These are phyloP conservation scores for Oasisia sp. DNA, from an alignment of 2,888 invertebrate species.

Conservation along the genomic window DNA sequence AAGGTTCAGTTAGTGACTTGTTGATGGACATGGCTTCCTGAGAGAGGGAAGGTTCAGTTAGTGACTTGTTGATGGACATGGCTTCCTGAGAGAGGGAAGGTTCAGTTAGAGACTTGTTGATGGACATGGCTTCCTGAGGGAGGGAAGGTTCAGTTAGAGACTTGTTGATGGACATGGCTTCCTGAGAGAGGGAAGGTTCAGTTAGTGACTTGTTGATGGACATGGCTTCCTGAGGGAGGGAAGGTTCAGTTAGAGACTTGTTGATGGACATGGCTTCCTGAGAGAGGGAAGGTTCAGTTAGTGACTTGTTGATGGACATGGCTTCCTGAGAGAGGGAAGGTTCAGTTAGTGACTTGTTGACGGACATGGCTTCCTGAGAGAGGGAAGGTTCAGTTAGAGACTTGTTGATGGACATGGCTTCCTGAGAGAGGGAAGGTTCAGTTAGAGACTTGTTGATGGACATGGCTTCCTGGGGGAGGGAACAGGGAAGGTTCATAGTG, in stretches of 20 bases:
- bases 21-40: slow-evolving; percentile 71
- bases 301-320: slow-evolving; percentile 70
- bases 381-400: slow-evolving; percentile 57
- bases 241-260: slow-evolving; percentile 64
- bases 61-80: slow-evolving; percentile 70
- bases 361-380: slow-evolving; percentile 68
- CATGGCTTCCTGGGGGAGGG: slow-evolving; percentile 67
- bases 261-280: slow-evolving; percentile 71
- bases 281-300: slow-evolving; percentile 44
- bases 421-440: slow-evolving; percentile 50
- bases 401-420: slow-evolving; percentile 71
- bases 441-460: slow-evolving; percentile 70
- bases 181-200: slow-evolving; percentile 50
- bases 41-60: slow-evolving; percentile 44
- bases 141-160: slow-evolving; percentile 57
- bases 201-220: slow-evolving; percentile 70
- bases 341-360: slow-evolving; percentile 68
- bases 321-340: slow-evolving; percentile 65
- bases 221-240: slow-evolving; percentile 67
- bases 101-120: slow-evolving; percentile 68
- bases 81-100: slow-evolving; percentile 65
- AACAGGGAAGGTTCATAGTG: background rate
- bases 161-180: slow-evolving; percentile 71
- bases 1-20: slow-evolving; percentile 64
- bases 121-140: slow-evolving; percentile 68